A percentile compares a stretch with the other conserved stretches of the same genome.
Evolutionary conservation across 2,888 invertebrate species (phyloP).

Genomic region (Holacanthella duospinosa): DNA sequence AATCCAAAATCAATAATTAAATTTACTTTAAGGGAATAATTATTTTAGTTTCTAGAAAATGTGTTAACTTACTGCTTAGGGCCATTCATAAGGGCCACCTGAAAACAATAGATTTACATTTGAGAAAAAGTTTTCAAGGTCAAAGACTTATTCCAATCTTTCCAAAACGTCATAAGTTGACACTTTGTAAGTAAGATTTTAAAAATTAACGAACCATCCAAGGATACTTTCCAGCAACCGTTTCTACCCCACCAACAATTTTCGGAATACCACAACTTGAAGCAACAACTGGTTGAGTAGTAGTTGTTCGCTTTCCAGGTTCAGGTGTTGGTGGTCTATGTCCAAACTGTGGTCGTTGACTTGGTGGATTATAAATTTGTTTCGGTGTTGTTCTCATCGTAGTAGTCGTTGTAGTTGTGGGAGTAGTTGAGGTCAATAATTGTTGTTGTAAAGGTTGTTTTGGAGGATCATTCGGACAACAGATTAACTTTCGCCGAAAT

Average conservation of each 20-base stretch:
- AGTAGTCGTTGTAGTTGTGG: neutral
- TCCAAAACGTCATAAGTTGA: neutral
- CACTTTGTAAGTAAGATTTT: slow-evolving; percentile 1
- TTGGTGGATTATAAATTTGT: slow-evolving; percentile 1
- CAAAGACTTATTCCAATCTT: neutral
- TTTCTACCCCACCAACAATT: slow-evolving; percentile 21
- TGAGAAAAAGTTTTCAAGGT: neutral
- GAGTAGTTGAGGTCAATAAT: neutral
- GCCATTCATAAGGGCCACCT: slow-evolving; percentile 34
- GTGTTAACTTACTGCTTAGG: slow-evolving; percentile 19
- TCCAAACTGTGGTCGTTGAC: slow-evolving; percentile 9
- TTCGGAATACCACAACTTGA: neutral
- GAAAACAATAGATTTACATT: neutral
- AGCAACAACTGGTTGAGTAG: neutral
- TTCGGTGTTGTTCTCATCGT: neutral
- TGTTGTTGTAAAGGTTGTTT: neutral
- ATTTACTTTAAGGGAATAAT: too few species aligned
- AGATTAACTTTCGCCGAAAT: neutral
- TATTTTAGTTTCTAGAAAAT: neutral
- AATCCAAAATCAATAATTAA: neutral
- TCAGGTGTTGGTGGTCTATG: neutral
- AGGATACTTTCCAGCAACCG: slow-evolving; percentile 32
- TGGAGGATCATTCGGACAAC: neutral
- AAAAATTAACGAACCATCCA: slow-evolving; percentile 30
- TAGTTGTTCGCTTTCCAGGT: neutral